Conservation (phyloP, 2,797 vertebrate genomes). For the Trematomus bernacchii region DNA sequence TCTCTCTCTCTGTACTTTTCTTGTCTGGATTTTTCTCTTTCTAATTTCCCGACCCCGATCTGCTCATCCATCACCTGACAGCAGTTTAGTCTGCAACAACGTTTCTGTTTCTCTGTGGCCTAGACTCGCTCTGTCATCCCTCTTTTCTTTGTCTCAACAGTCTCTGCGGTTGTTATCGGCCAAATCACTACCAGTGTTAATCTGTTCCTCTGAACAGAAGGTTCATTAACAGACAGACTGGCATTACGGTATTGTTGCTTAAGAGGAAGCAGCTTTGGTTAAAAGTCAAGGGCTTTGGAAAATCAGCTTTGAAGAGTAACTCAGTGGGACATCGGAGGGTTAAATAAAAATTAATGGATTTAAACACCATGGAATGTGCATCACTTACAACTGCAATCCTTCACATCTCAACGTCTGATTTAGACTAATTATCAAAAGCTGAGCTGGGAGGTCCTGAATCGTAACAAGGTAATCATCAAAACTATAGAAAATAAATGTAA, state of each 20-base stretch:
- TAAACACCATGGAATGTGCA: too few relatives aligned
- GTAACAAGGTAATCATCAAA: too few relatives aligned
- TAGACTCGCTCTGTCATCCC: slow-evolving; percentile 19
- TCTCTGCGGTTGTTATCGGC: slow-evolving; percentile 50
- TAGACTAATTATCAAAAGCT: too few relatives aligned
- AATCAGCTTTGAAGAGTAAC: slow-evolving; percentile 45
- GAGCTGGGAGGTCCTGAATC: too few relatives aligned
- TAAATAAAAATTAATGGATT: too few relatives aligned
- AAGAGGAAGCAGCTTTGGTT: slow-evolving; percentile 36
- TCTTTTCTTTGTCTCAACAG: slow-evolving; percentile 25
- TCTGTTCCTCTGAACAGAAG: slow-evolving; percentile 58
- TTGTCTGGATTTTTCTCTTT: slow-evolving; percentile 44
- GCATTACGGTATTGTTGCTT: slow-evolving; percentile 39
- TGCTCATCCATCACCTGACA: slow-evolving; percentile 63
- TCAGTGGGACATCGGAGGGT: slow-evolving; percentile 11
- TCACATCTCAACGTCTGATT: too few relatives aligned
- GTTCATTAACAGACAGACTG: slow-evolving; percentile 60
- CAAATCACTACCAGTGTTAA: slow-evolving; percentile 58
- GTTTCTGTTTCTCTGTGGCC: slow-evolving; percentile 31
- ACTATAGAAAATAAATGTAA: too few relatives aligned
- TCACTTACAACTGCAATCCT: too few relatives aligned
- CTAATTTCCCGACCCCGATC: slow-evolving; percentile 54
- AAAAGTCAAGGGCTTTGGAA: slow-evolving; percentile 48
- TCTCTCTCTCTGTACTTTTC: slow-evolving; percentile 5
- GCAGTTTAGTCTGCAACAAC: slow-evolving; percentile 43